Base-by-base conservation (phyloP, 2,888 invertebrate genomes). In the Leucoptera coffeella region DNA sequence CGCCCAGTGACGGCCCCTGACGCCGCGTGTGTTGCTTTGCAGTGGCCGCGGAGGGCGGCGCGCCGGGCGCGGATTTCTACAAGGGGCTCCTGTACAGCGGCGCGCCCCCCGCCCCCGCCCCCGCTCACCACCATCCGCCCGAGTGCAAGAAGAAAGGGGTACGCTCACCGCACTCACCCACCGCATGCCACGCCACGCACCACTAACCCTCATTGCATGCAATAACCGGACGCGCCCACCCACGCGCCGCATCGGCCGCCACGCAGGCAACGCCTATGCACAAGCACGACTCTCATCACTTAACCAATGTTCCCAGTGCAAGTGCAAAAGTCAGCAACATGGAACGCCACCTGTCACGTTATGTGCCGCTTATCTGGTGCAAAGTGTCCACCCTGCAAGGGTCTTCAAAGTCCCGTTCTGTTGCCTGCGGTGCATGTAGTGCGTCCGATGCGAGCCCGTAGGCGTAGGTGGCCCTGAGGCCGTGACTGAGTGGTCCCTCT, bases 1-100 rank as follows among this genome's bases (percentile, higher is more conserved):
- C 58, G 59, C 57, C 58, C 51, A n/a, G n/a, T n/a, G 53, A 47
- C 47, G 50, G 53, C 44, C 51, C 50, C 37, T 42, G 33, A 29
- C 35, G 26, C 3, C 15, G 15, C 23, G 35, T 47, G 50, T 59
- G 53, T 64, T 71, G 74, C n/a, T n/a, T 82, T 83, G 73, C 82
- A 83, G 83, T 83, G 82, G 83, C 82, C 77, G 82, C 82, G 73
- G 82, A 82, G 76, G 80, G 77, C 77, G 73, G 77, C 78, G 73
- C 77, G 79, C 78, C 82, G 78, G 79, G 80, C 77, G 78, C 78
- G 80, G 85, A 86, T 78, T 82, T 80, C 85, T 86, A 80, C 86
- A 87, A 86, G 82, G 80, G 76, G 78, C 80, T 75, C 80, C 76
- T 76, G 77, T 83, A 75, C 82, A 82, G 78, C 77, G 78, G 79